These are phyloP conservation scores for Melanchra persicariae DNA, from an alignment of 2,888 invertebrate species.

Conservation along the genomic window DNA sequence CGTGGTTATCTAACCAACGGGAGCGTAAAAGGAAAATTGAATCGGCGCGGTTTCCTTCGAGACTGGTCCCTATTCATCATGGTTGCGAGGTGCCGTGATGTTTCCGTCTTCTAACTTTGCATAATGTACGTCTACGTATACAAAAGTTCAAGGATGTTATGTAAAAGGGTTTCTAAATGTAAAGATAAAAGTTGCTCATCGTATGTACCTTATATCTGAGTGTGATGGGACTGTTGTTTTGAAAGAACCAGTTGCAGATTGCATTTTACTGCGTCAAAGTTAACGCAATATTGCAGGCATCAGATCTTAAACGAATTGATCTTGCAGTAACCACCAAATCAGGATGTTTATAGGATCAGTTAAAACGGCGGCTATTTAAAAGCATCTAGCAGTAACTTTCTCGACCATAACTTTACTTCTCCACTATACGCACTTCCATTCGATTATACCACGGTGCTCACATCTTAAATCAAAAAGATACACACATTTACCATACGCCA, in stretches of 20 bases:
- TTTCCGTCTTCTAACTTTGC: conserved; percentile 65
- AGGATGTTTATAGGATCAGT: neutral
- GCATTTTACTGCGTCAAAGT: conserved; percentile 7
- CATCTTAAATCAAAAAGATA: conserved; percentile 47
- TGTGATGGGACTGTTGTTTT: conserved; percentile 10
- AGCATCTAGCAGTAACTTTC: neutral
- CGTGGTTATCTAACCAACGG: conserved; percentile 58
- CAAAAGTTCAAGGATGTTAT: conserved; percentile 53
- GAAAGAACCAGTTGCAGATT: conserved; percentile 11
- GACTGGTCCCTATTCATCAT: conserved; percentile 62
- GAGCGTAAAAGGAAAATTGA: conserved; percentile 66
- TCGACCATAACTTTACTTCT: conserved; percentile 13
- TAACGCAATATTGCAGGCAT: neutral
- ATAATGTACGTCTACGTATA: conserved; percentile 49
- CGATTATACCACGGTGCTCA: conserved; percentile 14
- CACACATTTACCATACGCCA: conserved; percentile 28
- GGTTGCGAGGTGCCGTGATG: conserved; percentile 46
- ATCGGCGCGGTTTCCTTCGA: conserved; percentile 63
- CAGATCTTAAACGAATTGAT: conserved; percentile 6
- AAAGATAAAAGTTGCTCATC: conserved; percentile 31
- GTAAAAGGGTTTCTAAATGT: conserved; percentile 55
- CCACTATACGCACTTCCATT: neutral
- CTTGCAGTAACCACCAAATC: conserved; percentile 9
- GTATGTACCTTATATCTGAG: conserved; percentile 23
- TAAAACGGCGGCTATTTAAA: neutral